Evolutionary conservation across 2,888 invertebrate species (phyloP).

Genomic region (Lasioglossum zephyrum): DNA sequence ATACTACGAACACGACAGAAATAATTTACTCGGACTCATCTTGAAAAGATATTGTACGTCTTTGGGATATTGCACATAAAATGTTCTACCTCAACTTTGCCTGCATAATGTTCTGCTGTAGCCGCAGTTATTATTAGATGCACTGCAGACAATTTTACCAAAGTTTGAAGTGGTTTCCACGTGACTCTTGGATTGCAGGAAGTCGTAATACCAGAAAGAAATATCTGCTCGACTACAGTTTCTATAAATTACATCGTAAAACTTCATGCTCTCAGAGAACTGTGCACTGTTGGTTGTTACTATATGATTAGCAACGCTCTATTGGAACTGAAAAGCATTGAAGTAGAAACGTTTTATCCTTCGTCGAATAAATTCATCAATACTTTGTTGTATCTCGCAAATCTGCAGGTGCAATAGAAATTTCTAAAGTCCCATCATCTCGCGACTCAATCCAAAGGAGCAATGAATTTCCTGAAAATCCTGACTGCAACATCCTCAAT

Average conservation of each 20-base stretch:
- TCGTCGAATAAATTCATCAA: too few species aligned
- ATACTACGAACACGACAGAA: neutral
- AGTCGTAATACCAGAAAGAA: neutral
- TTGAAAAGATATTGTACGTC: neutral
- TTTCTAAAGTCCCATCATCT: too few species aligned
- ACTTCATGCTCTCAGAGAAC: neutral
- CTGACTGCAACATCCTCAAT: neutral
- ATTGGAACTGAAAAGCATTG: too few species aligned
- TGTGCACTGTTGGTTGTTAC: neutral
- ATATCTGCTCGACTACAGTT: neutral
- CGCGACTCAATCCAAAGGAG: too few species aligned
- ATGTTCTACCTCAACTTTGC: neutral
- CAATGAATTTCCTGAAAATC: neutral
- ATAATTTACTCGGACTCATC: neutral
- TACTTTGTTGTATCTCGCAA: too few species aligned
- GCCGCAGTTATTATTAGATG: neutral
- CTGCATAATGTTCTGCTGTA: neutral
- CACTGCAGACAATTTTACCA: neutral
- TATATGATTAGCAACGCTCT: too few species aligned
- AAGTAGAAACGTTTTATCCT: too few species aligned
- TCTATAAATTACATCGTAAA: neutral
- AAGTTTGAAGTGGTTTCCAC: neutral
- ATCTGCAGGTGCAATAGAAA: too few species aligned
- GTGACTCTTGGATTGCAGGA: neutral
- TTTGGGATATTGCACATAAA: neutral